Percentiles rank a stretch among this genome's conserved stretches.
These are phyloP conservation scores for Callyntrura sp. DNA, from an alignment of 2,888 invertebrate genomes.

Conservation along the genomic window DNA sequence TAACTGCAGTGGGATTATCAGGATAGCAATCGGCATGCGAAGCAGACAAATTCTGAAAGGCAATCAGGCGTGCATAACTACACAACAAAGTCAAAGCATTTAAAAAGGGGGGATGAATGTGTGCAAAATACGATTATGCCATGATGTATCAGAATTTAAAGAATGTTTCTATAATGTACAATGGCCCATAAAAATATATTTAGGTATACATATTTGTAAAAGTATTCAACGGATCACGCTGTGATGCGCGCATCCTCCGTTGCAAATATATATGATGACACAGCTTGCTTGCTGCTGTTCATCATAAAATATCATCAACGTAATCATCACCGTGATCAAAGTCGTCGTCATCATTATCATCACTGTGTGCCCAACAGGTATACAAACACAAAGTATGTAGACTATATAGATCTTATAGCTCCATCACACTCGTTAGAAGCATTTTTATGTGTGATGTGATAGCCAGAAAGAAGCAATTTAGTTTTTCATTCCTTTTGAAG, in stretches of 20 bases:
- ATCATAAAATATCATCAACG: slow-evolving; percentile 39
- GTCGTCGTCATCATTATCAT: neutral
- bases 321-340: slow-evolving; percentile 49
- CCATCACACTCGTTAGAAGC: neutral
- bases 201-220: neutral
- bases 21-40: slow-evolving; percentile 45
- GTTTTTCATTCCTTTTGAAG: neutral
- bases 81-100: neutral
- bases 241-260: slow-evolving; percentile 2
- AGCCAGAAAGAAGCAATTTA: slow-evolving; percentile 39
- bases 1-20: slow-evolving; percentile 21
- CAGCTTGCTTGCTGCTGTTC: slow-evolving; percentile 25
- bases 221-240: neutral
- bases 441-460: neutral
- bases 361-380: slow-evolving; percentile 23
- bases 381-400: neutral
- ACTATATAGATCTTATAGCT: neutral
- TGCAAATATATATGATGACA: slow-evolving; percentile 37
- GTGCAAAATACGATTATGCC: neutral
- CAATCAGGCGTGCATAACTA: slow-evolving; percentile 26
- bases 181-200: neutral
- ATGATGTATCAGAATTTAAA: neutral
- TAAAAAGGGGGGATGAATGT: slow-evolving; percentile 4
- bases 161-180: slow-evolving; percentile 15
- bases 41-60: slow-evolving; percentile 40